Evolutionary conservation across 2,797 vertebrate genomes (phyloP).

Genomic region (Alcedo atthis): DNA sequence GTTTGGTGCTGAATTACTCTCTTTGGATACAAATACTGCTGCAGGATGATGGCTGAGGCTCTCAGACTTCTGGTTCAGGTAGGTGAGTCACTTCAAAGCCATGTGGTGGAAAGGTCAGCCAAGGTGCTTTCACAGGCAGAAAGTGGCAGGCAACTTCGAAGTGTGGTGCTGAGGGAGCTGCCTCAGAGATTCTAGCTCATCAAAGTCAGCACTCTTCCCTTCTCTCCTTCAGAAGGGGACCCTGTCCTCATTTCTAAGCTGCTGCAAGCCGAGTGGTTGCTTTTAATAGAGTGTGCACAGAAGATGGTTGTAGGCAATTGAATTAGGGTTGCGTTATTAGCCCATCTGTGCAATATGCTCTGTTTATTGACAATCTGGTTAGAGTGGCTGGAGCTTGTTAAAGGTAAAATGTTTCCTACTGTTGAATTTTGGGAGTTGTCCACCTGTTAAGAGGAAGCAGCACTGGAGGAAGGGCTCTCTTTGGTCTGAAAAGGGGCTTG

Average conservation of each 20-base stretch:
- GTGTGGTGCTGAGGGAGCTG: background rate
- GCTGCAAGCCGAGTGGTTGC: constrained; percentile 58
- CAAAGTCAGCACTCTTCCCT: background rate
- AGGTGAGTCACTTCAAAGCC: background rate
- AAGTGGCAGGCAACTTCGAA: background rate
- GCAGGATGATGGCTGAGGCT: background rate
- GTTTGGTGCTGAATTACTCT: background rate
- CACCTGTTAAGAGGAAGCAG: background rate
- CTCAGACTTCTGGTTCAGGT: background rate
- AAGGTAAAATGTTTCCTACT: constrained; percentile 59
- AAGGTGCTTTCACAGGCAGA: background rate
- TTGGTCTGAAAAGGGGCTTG: background rate
- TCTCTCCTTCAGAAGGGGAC: constrained; percentile 50
- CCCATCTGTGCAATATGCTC: constrained; percentile 75
- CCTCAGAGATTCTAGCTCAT: constrained; percentile 20
- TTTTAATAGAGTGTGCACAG: constrained; percentile 71
- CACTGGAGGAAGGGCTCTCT: background rate
- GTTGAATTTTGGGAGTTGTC: constrained; percentile 37
- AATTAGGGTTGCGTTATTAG: constrained; percentile 70
- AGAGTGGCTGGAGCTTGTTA: constrained; percentile 63
- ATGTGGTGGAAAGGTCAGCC: background rate
- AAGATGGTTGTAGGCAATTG: constrained; percentile 75
- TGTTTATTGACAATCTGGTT: constrained; percentile 74
- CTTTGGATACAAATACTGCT: background rate
- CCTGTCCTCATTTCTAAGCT: constrained; percentile 54